These are phyloP conservation scores for Taxidea taxus DNA, from an alignment of 2,113 vertebrate genomes.

Conservation along the genomic window DNA sequence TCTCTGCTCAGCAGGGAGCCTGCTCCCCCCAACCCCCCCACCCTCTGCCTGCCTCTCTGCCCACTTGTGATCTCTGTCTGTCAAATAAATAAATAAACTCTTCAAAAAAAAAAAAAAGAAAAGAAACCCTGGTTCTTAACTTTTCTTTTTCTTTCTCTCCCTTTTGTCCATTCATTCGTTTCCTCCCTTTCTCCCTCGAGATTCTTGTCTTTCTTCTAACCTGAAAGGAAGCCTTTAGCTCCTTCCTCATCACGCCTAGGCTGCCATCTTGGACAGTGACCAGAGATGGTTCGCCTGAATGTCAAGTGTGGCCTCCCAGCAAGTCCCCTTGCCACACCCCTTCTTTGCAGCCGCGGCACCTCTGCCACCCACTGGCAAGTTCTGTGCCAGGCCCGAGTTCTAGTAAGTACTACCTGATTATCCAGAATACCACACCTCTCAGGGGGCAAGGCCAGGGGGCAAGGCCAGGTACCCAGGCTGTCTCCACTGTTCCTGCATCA, in stretches of 20 bases:
- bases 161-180: background rate
- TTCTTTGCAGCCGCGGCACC: background rate
- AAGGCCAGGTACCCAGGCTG: background rate
- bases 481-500: background rate
- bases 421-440: no score
- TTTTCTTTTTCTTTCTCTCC: background rate
- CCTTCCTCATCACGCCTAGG: no score
- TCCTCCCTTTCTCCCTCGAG: background rate
- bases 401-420: background rate
- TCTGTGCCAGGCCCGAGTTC: accelerated
- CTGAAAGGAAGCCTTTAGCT: background rate
- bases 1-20: no score
- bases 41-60: no score
- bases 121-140: background rate
- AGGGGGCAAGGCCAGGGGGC: background rate
- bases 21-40: no score
- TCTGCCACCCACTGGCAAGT: accelerated
- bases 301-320: background rate
- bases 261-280: background rate
- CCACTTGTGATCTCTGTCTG: no score
- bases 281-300: accelerated
- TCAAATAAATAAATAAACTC: no score
- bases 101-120: no score
- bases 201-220: background rate
- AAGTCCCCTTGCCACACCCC: accelerated